Conservation (phyloP, 1,140 invertebrate species). For the Aphaenogaster ashmeadi region DNA sequence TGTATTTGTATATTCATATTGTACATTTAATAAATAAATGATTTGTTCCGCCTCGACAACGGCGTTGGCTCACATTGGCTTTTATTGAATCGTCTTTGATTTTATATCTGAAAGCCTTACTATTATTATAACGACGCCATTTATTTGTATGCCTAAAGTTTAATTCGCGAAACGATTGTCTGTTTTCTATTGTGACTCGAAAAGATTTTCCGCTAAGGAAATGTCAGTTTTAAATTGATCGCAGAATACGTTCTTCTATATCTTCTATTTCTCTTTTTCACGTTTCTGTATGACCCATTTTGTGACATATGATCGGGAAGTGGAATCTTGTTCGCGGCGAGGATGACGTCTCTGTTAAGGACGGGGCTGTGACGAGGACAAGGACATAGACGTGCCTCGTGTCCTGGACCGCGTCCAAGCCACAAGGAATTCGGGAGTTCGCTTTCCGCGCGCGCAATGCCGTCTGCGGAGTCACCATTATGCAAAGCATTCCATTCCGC, state of each 20-base stretch:
- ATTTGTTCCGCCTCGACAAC: too few relatives aligned
- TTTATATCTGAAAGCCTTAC: too few relatives aligned
- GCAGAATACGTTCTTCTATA: not conserved
- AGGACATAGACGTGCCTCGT: conserved; percentile 23
- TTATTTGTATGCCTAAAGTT: not conserved
- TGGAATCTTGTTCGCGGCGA: conserved; percentile 20
- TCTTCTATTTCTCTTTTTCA: not conserved
- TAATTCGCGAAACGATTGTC: too few relatives aligned
- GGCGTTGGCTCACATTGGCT: too few relatives aligned
- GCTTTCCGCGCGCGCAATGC: conserved; percentile 75
- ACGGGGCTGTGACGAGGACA: conserved; percentile 49
- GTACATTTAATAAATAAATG: too few relatives aligned
- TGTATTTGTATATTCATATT: too few relatives aligned
- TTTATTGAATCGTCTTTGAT: too few relatives aligned
- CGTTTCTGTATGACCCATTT: not conserved
- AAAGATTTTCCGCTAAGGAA: not conserved
- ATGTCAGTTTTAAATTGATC: not conserved
- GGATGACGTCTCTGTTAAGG: conserved; percentile 70
- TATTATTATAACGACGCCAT: not conserved
- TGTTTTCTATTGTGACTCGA: not conserved
- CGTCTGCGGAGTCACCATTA: conserved; percentile 81
- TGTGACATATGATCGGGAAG: not conserved
- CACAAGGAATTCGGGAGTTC: conserved; percentile 80
- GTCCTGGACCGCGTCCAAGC: conserved; percentile 81
- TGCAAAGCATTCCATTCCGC: conserved; percentile 84